Evolutionary conservation across 2,113 vertebrate species (phyloP), one percentile per base, ranked within the genome.

Genomic region (Bombycilla garrulus): DNA sequence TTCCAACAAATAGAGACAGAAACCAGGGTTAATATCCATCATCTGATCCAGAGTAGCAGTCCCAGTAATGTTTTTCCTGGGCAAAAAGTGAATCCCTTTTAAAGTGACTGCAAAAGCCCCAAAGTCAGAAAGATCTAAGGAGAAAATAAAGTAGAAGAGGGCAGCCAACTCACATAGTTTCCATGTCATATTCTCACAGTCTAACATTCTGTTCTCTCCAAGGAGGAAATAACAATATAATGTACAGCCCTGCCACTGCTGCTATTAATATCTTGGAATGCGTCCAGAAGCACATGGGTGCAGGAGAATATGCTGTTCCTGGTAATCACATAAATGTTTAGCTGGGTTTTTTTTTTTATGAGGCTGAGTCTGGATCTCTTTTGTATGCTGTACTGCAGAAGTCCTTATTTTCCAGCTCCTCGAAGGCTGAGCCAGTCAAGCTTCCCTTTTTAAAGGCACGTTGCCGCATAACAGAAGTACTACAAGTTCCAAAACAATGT

Each of bases 241-340:
- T 58, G 81, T 80, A 95, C 97, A 96, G 91, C 61, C 86, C 91
- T 97, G 97, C 96, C 97, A 96, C 96, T 92, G 84, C 61, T 78
- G 90, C 98, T 98, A 97, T 98, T 97, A 98, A 98, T 98, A 98
- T 74, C 97, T 92, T 97, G 97, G 96, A 91, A 58, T 80, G 15
- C 38, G 6, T 94, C 97, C 97, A 98, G 96, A 79, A 53, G 94
- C 94, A 87, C 97, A 91, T 44, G 92, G 94, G 91, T 71, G 35
- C 94, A 88, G 90, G 80, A 95, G 93, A 97, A 95, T 95, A 96
- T 67, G 74, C 92, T 93, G 95, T 95, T 97, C 96, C 80, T 61
- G 54, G 85, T 92, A 90, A 94, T 93, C 76, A 29, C 92, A 89
- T 90, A 96, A 92, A 76, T 38, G 62, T 90, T 84, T 88, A 90